Conservation (phyloP, 1,140 invertebrate species). For the Drosophila micromelanica region DNA sequence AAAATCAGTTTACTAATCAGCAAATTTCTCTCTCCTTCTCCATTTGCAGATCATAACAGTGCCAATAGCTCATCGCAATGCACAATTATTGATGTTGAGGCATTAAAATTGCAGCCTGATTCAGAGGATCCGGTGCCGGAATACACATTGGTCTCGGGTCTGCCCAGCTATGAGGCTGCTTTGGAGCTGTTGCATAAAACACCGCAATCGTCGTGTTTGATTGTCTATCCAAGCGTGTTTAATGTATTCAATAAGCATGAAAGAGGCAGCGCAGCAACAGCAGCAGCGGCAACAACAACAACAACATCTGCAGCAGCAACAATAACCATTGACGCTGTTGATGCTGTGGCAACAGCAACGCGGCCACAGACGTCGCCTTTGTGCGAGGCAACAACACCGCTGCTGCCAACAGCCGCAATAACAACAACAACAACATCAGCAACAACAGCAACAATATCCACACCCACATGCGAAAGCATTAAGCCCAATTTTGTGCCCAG, state of each 20-base stretch:
- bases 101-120: constrained; percentile 73
- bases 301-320: constrained; percentile 9
- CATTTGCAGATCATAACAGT: constrained; percentile 67
- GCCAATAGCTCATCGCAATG: constrained; percentile 63
- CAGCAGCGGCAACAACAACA: constrained; percentile 28
- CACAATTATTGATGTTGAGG: constrained; percentile 74
- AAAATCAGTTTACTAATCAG: constrained; percentile 41
- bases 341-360: constrained; percentile 12
- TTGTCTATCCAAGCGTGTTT: constrained; percentile 81
- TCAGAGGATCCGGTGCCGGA: constrained; percentile 86
- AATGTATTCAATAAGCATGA: constrained; percentile 80
- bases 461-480: constrained; percentile 58
- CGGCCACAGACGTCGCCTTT: constrained; percentile 35
- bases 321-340: constrained; percentile 4
- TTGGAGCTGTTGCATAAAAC: constrained; percentile 85
- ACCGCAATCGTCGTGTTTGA: constrained; percentile 73
- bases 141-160: constrained; percentile 87
- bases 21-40: constrained; percentile 17
- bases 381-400: constrained; percentile 59
- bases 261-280: constrained; percentile 32
- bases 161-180: constrained; percentile 87
- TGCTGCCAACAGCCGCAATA: constrained; percentile 44
- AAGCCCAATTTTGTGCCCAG: constrained; percentile 73
- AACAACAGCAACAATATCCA: constrained; percentile 25
- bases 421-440: constrained; percentile 16